These are phyloP conservation scores for Apis dorsata DNA, from an alignment of 1,140 invertebrate species.

Conservation along the genomic window DNA sequence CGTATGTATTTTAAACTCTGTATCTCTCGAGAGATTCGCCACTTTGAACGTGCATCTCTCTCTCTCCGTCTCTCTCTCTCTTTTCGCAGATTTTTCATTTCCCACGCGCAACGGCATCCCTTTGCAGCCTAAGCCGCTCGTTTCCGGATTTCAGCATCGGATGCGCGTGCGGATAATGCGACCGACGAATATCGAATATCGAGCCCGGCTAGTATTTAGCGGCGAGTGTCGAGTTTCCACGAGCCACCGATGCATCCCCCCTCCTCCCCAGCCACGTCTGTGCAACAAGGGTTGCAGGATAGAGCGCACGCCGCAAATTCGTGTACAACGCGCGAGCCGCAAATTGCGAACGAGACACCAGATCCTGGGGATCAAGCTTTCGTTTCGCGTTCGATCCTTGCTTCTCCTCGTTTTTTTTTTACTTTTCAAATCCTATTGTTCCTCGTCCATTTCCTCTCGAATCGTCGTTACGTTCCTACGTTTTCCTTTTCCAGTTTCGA, in stretches of 20 bases:
- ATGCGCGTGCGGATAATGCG: constrained; percentile 26
- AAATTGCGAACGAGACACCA: constrained; percentile 56
- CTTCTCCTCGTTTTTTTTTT: background rate
- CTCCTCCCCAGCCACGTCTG: background rate
- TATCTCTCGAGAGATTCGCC: background rate
- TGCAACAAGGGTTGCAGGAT: background rate
- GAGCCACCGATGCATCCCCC: constrained; percentile 20
- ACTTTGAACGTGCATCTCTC: background rate
- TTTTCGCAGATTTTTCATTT: background rate
- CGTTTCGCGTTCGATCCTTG: background rate
- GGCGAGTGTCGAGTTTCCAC: constrained; percentile 38
- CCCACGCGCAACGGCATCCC: background rate
- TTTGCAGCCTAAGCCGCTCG: background rate
- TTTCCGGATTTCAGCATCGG: constrained; percentile 21
- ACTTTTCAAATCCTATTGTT: too few relatives aligned
- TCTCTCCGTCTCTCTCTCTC: too few relatives aligned
- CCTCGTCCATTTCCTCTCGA: too few relatives aligned
- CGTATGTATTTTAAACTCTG: constrained; percentile 1
- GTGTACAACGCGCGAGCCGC: constrained; percentile 18
- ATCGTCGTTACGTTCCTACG: too few relatives aligned
- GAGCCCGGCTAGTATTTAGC: constrained; percentile 46
- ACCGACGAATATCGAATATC: constrained; percentile 50
- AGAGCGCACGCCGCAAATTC: constrained; percentile 30
- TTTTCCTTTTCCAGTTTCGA: too few relatives aligned
- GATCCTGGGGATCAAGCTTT: constrained; percentile 29